A percentile compares a stretch with the other conserved stretches of the same genome.
phyloP scores from a whole-genome alignment of 1,140 invertebrate species.

The Latrodectus geometricus region DNA sequence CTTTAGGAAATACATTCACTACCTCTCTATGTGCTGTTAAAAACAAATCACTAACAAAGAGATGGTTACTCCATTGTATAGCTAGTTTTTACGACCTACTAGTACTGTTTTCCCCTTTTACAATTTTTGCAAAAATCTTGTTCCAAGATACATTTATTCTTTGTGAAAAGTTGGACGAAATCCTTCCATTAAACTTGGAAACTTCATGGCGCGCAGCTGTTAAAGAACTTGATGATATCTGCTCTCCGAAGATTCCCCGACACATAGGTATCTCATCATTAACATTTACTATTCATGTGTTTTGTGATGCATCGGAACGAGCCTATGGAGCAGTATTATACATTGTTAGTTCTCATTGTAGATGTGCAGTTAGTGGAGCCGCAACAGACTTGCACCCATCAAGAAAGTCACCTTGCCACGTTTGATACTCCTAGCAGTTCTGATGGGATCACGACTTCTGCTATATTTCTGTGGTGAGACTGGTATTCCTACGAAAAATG shows the following conservation, averaged over 20 bases:
- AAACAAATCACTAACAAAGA: no score
- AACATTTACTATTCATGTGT: no score
- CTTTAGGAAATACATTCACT: no score
- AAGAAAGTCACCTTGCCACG: no score
- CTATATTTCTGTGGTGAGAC: constrained; percentile 28
- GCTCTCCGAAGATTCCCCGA: no score
- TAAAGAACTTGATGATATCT: background rate
- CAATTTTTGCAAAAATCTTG: constrained; percentile 15
- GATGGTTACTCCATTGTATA: no score
- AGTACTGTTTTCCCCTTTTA: constrained; percentile 32
- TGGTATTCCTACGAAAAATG: background rate
- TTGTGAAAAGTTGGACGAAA: constrained; percentile 20
- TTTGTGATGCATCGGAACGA: no score
- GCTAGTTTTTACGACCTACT: constrained; percentile 23
- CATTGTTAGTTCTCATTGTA: no score
- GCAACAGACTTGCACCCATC: constrained; percentile 28
- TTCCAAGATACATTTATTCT: constrained; percentile 43
- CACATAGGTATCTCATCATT: no score
- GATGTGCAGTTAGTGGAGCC: background rate
- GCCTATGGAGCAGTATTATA: no score
- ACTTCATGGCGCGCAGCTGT: background rate
- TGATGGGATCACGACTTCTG: constrained; percentile 3
- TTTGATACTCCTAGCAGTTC: constrained; percentile 6
- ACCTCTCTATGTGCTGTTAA: no score
- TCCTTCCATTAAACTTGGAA: constrained; percentile 10